Evolutionary conservation across 2,797 vertebrate species (phyloP).

Genomic region (Ctenosaura bakeri): DNA sequence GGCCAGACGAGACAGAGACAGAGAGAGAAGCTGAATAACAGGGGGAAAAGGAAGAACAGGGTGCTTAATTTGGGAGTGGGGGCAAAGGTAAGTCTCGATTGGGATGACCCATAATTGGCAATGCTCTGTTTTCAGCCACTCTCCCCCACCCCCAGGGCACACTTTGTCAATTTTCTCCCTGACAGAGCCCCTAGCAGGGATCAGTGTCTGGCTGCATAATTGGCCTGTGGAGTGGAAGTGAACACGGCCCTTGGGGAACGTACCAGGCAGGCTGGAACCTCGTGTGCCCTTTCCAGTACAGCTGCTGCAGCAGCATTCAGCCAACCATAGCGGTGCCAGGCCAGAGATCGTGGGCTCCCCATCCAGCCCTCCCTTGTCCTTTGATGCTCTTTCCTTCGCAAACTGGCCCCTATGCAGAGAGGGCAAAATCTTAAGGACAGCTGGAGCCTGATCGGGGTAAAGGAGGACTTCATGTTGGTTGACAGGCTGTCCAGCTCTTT

Average conservation of each 20-base stretch:
- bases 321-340: background rate
- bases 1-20: background rate
- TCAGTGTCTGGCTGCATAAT: slow-evolving; percentile 29
- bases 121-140: background rate
- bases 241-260: slow-evolving; percentile 34
- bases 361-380: background rate
- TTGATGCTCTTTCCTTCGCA: background rate
- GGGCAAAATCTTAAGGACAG: background rate
- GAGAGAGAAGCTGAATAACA: background rate
- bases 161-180: slow-evolving; percentile 44
- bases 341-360: background rate
- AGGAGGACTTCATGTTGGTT: background rate
- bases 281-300: slow-evolving; percentile 7
- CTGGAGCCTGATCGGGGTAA: background rate
- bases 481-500: background rate
- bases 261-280: slow-evolving; percentile 24
- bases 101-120: background rate
- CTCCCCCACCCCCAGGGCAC: background rate
- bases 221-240: slow-evolving; percentile 16
- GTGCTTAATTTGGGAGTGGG: background rate
- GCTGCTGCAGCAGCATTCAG: background rate
- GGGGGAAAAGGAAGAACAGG: background rate
- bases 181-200: slow-evolving; percentile 41
- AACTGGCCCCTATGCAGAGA: background rate
- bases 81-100: background rate